A percentile compares a stretch with the other conserved stretches of the same genome.
Evolutionary conservation across 2,113 vertebrate species (phyloP).

Genomic region (Oriolus oriolus): DNA sequence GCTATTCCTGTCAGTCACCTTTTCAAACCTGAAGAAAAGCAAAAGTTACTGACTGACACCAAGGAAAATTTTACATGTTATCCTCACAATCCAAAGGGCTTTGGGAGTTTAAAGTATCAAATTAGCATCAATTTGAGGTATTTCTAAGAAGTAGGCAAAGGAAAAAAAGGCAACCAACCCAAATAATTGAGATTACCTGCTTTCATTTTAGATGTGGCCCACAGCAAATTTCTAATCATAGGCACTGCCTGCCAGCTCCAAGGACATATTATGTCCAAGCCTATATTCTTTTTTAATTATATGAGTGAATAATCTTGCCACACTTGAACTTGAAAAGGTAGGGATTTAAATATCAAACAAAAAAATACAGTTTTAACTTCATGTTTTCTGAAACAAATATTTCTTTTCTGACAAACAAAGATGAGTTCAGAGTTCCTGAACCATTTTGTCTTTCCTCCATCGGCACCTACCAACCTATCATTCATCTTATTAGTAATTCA

Average conservation of each 20-base stretch:
- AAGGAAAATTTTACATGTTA: conserved; percentile 34
- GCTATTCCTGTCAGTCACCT: conserved; percentile 34
- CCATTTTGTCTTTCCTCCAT: background rate
- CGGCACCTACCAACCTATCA: background rate
- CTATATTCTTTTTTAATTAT: conserved; percentile 33
- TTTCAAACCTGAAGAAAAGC: conserved; percentile 46
- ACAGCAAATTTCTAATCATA: conserved; percentile 25
- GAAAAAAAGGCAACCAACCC: background rate
- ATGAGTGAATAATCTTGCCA: conserved; percentile 19
- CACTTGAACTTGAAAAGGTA: background rate
- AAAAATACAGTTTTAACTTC: background rate
- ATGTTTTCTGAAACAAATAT: conserved; percentile 22
- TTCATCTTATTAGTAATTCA: background rate
- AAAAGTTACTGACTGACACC: conserved; percentile 49
- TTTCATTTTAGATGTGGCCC: conserved; percentile 22
- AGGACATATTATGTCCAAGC: background rate
- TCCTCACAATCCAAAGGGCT: conserved; percentile 7
- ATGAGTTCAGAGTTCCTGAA: background rate
- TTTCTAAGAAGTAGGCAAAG: conserved; percentile 33
- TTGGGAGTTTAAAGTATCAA: conserved; percentile 54
- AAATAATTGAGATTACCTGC: background rate
- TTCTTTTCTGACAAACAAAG: conserved; percentile 14
- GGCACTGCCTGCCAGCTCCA: conserved; percentile 1
- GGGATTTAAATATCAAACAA: conserved; percentile 12
- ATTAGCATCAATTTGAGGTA: conserved; percentile 63